Evolutionary conservation across 1,140 invertebrate species (phyloP), one percentile per base, ranked within the genome.

Genomic region (Formica exsecta): DNA sequence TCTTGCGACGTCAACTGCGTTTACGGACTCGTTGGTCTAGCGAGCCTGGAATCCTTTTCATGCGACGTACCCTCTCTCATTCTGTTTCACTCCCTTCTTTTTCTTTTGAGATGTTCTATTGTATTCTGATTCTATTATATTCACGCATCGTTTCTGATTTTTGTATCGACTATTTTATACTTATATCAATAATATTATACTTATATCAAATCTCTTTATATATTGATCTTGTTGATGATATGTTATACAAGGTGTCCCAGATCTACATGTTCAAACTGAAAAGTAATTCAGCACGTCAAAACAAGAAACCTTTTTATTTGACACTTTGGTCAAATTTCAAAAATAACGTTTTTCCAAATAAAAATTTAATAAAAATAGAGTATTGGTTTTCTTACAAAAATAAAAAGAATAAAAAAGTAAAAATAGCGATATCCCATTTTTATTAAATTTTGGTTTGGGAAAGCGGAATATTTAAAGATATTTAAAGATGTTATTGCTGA

Each of bases 1-100:
- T 86, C 83, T 74, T 48, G 73, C 61, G 38, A 70, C 71, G 71
- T 86, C 75, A 74, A 89, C 77, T 87, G 84, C 54, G 75, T 64
- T 74, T 66, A 16, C 48, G 62, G 70, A 75, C 36, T 86, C 32
- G 57, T 68, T 64, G 70, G 44, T 76, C 57, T 57, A 59, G 71
- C 44, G 57, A 73, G 65, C n/a, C 38, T 61, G 29, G 38, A 13
- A 16, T 22, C 41, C 61, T 68, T 65, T 38, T 41, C 4, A 29
- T n/a, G n/a, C 61, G 29, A 77, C 3, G 8, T 38, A 77, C 25
- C 79, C 22, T 66, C 36, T 59, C 36, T 59, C n/a, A 3, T 59
- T 13, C 19, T 51, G 13, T 51, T 51, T 79, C 44, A n/a, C 8
- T 38, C 5, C 0, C 7, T 44, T 61, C 57, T 44, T 44, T 80